phyloP scores from a whole-genome alignment of 2,888 invertebrate species.

The Panopea generosa region DNA sequence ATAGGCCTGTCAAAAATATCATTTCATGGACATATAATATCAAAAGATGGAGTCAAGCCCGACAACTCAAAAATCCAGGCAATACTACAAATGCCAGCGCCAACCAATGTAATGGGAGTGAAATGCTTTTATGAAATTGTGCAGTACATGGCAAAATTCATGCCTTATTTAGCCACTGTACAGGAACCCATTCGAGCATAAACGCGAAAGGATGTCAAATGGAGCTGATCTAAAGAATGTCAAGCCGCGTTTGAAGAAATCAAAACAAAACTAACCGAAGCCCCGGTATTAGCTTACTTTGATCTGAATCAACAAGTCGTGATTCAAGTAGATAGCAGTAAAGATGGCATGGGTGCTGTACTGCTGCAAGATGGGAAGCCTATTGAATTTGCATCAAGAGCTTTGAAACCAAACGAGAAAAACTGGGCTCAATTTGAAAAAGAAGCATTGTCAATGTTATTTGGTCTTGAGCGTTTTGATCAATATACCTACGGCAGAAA shows the following conservation, averaged over 20 bases:
- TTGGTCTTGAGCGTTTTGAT: conserved; percentile 62
- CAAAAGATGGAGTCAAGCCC: no score
- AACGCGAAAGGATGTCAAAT: conserved; percentile 14
- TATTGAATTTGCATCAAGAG: conserved; percentile 58
- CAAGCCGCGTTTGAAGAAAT: conserved; percentile 45
- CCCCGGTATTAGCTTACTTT: no score
- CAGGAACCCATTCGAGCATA: conserved; percentile 35
- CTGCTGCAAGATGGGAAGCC: conserved; percentile 61
- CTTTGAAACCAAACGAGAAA: conserved; percentile 48
- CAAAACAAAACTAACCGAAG: no score
- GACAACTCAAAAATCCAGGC: no score
- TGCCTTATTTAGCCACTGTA: conserved; percentile 29
- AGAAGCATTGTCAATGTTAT: conserved; percentile 50
- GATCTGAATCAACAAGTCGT: no score
- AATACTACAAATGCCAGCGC: no score
- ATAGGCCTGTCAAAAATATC: no score
- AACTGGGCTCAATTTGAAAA: conserved; percentile 70
- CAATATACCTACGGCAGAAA: conserved; percentile 47
- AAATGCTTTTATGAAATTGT: conserved; percentile 61
- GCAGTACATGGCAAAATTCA: conserved; percentile 55
- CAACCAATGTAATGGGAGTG: conserved; percentile 48
- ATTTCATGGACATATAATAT: no score
- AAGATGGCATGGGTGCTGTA: conserved; percentile 55
- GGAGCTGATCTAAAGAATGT: conserved; percentile 27
- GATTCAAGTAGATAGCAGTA: conserved; percentile 59